Base-by-base conservation (phyloP, 2,888 invertebrate genomes). In the Caenorhabditis becei region DNA sequence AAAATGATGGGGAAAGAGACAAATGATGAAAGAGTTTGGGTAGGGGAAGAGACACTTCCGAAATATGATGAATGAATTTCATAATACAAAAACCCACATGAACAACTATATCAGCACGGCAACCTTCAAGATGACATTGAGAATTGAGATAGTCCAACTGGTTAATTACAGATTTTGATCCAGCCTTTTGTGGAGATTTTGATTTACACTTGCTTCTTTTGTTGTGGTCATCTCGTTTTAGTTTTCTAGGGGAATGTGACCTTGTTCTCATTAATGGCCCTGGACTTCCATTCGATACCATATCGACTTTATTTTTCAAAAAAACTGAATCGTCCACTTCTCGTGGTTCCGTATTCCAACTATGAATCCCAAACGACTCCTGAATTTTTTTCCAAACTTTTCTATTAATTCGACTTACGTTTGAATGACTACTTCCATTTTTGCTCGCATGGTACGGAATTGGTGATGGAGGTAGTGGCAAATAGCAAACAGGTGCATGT, bases 41-140 rank as follows among this genome's bases (percentile, higher is more conserved):
- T n/a, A n/a, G n/a, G n/a, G n/a, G n/a, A n/a, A n/a, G n/a, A n/a
- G n/a, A n/a, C n/a, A n/a, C n/a, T n/a, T n/a, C n/a, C n/a, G n/a
- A n/a, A n/a, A n/a, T n/a, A n/a, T n/a, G n/a, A n/a, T n/a, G n/a
- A n/a, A n/a, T n/a, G n/a, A n/a, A n/a, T 10, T 32, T 32, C 32
- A 32, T 7, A 32, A 32, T 32, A 20, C n/a, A 35, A 41, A 26
- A 65, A 77, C 84, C 78, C 56, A 90, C 90, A 62, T 89, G 87
- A 18, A 90, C 90, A 24, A 90, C 82, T 51, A 90, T 85, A 26
- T 86, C 80, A 1, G 88, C 89, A 1, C 88, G 84, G 71, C 90
- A 90, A 1, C 90, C 90, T 71, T 90, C 90, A 54, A 88, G 56
- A 56, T 88, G 87, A 77, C 90, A 90, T 63, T 91, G 90, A 2